A percentile compares a stretch with the other conserved stretches of the same genome.
These are phyloP conservation scores for Diglossa cyanea DNA, from an alignment of 2,797 vertebrate genomes.

Conservation along the genomic window DNA sequence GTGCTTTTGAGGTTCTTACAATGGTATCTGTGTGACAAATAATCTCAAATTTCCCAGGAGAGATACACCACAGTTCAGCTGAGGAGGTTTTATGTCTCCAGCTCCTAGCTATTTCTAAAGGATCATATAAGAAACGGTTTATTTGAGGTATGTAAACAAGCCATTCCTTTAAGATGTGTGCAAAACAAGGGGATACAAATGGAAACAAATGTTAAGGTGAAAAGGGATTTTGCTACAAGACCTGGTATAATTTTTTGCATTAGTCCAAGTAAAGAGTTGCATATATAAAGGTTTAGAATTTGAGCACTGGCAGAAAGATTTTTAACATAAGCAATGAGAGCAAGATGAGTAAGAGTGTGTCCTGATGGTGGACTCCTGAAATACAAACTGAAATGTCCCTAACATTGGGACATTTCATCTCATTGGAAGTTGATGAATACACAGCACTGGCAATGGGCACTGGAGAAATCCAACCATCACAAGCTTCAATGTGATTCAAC, in stretches of 20 bases:
- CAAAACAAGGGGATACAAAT: neutral
- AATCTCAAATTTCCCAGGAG: neutral
- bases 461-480: neutral
- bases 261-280: neutral
- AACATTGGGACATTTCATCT: neutral
- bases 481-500: neutral
- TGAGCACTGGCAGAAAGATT: conserved; percentile 1
- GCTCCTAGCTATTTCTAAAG: neutral
- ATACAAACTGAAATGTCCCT: neutral
- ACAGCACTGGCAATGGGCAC: neutral
- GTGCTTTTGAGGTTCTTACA: neutral
- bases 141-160: neutral
- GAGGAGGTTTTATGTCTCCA: neutral
- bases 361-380: neutral
- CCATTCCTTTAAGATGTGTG: neutral
- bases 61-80: neutral
- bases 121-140: neutral
- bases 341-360: neutral
- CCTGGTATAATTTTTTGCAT: neutral
- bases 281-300: neutral
- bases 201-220: neutral
- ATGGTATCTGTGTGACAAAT: neutral
- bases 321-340: neutral
- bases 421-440: neutral
- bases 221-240: conserved; percentile 13